Evolutionary conservation across 1,140 invertebrate genomes (phyloP), one percentile per base, ranked within the genome.

Genomic region (Campoletis sonorensis): DNA sequence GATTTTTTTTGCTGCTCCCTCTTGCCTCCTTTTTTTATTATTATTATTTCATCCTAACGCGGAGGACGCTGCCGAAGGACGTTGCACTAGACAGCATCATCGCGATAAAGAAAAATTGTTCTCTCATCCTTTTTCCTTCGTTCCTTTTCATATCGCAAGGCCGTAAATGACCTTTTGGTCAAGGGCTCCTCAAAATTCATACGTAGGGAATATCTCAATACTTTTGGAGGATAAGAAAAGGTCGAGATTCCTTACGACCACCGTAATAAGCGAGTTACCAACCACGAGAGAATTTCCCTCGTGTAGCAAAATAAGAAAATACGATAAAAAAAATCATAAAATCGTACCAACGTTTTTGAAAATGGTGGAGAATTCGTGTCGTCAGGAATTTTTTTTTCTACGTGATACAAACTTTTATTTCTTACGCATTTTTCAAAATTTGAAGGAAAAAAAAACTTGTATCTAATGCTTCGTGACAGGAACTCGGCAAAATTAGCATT

Each of bases 121-220:
- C 61, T 67, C 10, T 67, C 61, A 0, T 27, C 21, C 23, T 27
- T 67, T 67, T 15, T 64, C 23, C 30, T 67, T 27, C 23, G 11
- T 67, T 27, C 13, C 61, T 67, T n/a, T n/a, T 26, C 23, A 67
- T 27, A 67, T 67, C 23, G 61, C 23, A 16, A 27, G 61, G 26
- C 7, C 2, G 61, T 67, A 67, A 67, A 67, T 23, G 61, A 67
- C n/a, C 40, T 67, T 67, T 67, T 67, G 61, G 61, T 67, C 61
- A 67, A 67, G 61, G 61, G 61, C 30, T 67, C 26, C 23, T 67
- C 21, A 67, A 67, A 67, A 67, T 67, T 67, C 61, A 67, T 67
- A 67, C 23, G 4, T 5, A 13, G 23, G 23, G 21, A 11, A 13
- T 11, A 67, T 67, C 23, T 27, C 61, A 67, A 30, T 67, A 67